Evolutionary conservation across 2,888 invertebrate genomes (phyloP).

Genomic region (Scrobipalpa atriplicella): DNA sequence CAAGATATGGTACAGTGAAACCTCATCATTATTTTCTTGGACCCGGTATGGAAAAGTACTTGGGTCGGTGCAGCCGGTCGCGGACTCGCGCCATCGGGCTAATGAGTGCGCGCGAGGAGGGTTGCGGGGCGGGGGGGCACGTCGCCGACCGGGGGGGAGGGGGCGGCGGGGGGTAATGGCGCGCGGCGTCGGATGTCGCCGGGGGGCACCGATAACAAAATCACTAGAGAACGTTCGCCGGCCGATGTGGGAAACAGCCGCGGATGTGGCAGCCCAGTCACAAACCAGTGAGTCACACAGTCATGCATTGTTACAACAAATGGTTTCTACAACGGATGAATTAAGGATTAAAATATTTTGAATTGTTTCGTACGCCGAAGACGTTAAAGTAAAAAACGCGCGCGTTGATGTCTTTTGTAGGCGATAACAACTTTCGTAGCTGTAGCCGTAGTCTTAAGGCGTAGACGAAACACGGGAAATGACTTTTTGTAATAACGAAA

Average conservation of each 20-base stretch:
- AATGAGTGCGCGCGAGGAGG: slow-evolving; percentile 57
- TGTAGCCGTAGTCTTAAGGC: no score
- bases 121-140: slow-evolving; percentile 39
- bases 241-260: slow-evolving; percentile 36
- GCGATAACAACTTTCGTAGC: not conserved
- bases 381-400: not conserved
- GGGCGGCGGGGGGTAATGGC: slow-evolving; percentile 65
- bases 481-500: no score
- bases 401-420: slow-evolving; percentile 25
- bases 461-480: no score
- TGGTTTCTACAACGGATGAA: not conserved
- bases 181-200: slow-evolving; percentile 79
- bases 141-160: slow-evolving; percentile 40
- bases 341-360: not conserved
- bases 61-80: slow-evolving; percentile 64
- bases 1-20: no score
- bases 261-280: slow-evolving; percentile 15
- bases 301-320: not conserved
- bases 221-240: slow-evolving; percentile 71
- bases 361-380: not conserved
- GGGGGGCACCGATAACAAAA: slow-evolving; percentile 78
- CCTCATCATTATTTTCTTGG: not conserved
- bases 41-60: slow-evolving; percentile 33
- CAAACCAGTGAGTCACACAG: not conserved
- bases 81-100: slow-evolving; percentile 65